Base-by-base conservation (phyloP, 2,888 invertebrate genomes). In the Drosophila melanosoma region DNA sequence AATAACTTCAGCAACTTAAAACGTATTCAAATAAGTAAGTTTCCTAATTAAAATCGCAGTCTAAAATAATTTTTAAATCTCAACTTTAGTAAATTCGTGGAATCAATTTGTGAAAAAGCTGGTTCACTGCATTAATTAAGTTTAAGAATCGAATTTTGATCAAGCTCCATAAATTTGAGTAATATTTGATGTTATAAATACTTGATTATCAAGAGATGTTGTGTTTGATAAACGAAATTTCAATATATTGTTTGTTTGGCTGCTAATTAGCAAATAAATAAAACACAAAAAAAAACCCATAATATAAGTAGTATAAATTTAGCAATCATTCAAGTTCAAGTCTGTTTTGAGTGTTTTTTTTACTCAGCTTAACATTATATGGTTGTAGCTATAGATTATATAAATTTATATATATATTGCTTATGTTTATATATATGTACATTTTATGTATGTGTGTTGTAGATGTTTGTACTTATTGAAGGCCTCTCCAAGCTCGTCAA, bases 381-480 rank as follows among this genome's bases (percentile, higher is more conserved):
- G 76, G 45, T n/a, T 40, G 42, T 51, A 58, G 35, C 20, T 17
- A 38, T 59, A 56, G 17, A 36, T 45, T 26, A 32, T 48, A 23
- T 10, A 36, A 2, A 52, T 36, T 36, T 42, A 6, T 23, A 23
- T 15, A 29, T 20, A 26, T 38, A 61, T 48, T 45, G 23, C 53
- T 35, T 6, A 23, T 53, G 26, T 23, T 23, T 26, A 26, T 26
- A 26, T 15, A 40, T 33, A 49, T 38, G n/a, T 23, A 29, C 3
- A 33, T 29, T 8, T 29, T 26, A 15, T 45, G n/a, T 42, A 52
- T 58, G 26, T 32, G n/a, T 2, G 17, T 49, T 57, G 17, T 26
- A 11, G 7, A 49, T 36, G n/a, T 67, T 57, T 38, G 66, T 35
- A 59, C 82, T 84, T 65, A 74, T 66, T 70, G 78, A 79, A 83